These are phyloP conservation scores for Bombus sylvicola DNA, from an alignment of 1,140 invertebrate species.

Conservation along the genomic window DNA sequence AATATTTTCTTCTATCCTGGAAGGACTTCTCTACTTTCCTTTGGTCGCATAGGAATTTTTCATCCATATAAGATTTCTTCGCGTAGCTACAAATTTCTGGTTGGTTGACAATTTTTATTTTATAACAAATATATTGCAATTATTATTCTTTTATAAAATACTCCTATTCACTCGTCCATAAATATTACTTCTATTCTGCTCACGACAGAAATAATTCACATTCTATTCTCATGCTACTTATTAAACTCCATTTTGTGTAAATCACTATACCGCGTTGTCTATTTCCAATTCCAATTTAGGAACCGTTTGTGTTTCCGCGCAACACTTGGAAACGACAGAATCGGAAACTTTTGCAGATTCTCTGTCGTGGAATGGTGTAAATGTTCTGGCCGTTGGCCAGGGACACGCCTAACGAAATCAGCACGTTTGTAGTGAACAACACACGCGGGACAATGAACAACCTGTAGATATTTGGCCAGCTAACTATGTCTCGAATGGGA, in stretches of 20 bases:
- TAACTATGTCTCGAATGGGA: conserved; percentile 29
- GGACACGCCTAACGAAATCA: conserved; percentile 73
- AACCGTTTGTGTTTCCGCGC: neutral
- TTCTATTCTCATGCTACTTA: neutral
- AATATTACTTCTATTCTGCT: no score
- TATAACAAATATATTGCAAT: no score
- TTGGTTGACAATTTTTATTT: neutral
- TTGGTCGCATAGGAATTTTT: neutral
- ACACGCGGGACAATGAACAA: conserved; percentile 74
- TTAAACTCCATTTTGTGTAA: neutral
- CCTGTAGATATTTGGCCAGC: conserved; percentile 75
- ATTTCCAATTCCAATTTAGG: neutral
- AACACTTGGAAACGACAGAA: conserved; percentile 11
- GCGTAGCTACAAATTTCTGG: neutral
- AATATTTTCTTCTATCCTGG: neutral
- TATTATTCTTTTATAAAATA: no score
- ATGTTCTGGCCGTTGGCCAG: conserved; percentile 72
- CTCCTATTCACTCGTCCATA: no score
- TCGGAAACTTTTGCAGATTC: conserved; percentile 52
- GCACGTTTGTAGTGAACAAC: conserved; percentile 72
- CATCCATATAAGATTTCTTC: neutral
- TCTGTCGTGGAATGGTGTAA: conserved; percentile 61
- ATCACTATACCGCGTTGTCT: neutral
- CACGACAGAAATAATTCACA: no score
- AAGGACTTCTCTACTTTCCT: neutral